Conservation (phyloP, 2,888 invertebrate genomes). For the Apamea epomidion region DNA sequence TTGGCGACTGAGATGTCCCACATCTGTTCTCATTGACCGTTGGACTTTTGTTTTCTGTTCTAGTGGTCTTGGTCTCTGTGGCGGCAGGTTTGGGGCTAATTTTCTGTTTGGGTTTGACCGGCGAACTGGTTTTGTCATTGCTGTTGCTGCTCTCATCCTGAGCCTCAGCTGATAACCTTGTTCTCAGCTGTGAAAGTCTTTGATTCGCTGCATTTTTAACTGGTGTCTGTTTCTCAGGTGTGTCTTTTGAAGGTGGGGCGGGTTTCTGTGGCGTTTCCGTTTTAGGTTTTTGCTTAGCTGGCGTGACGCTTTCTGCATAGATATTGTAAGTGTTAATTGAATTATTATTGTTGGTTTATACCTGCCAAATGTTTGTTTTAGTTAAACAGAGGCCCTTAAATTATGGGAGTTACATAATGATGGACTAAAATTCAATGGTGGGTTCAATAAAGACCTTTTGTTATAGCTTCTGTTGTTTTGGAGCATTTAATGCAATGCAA, state of each 20-base stretch:
- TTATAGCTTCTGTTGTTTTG: neutral
- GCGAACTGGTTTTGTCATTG: slow-evolving; percentile 66
- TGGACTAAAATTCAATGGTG: neutral
- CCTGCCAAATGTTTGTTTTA: neutral
- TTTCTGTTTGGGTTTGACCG: slow-evolving; percentile 66
- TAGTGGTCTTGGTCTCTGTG: slow-evolving; percentile 68
- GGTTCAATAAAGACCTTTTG: neutral
- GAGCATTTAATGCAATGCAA: neutral
- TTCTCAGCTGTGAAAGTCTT: slow-evolving; percentile 78
- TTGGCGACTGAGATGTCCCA: slow-evolving; percentile 78
- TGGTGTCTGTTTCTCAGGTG: slow-evolving; percentile 62
- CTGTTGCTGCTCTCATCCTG: slow-evolving; percentile 69
- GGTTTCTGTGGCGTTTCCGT: slow-evolving; percentile 62
- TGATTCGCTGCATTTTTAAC: slow-evolving; percentile 80
- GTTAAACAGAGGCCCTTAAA: neutral
- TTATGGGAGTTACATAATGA: neutral
- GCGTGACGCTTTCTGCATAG: slow-evolving; percentile 62
- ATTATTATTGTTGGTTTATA: neutral
- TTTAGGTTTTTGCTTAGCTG: slow-evolving; percentile 65
- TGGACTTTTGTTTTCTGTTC: slow-evolving; percentile 75
- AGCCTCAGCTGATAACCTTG: slow-evolving; percentile 75
- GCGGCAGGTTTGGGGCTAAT: slow-evolving; percentile 72
- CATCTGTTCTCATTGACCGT: slow-evolving; percentile 75
- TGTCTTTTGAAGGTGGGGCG: slow-evolving; percentile 35
- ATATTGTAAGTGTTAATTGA: neutral